Evolutionary conservation across 2,797 vertebrate species (phyloP).

Genomic region (Hoplostethus atlanticus): DNA sequence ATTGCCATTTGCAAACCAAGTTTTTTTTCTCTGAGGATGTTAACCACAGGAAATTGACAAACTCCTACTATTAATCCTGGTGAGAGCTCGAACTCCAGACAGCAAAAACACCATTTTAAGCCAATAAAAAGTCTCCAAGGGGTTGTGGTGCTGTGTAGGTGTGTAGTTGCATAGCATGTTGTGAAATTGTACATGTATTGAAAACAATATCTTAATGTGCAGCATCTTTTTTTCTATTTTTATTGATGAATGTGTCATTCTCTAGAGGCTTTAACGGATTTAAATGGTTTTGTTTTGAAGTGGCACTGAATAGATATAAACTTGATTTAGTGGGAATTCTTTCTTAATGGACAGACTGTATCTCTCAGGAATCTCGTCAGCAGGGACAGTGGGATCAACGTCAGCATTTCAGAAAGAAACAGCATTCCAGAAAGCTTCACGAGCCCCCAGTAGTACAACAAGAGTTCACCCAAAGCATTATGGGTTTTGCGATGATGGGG

Average conservation of each 20-base stretch:
- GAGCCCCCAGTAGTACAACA: too few relatives aligned
- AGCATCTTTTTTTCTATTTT: slow-evolving; percentile 21
- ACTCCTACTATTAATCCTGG: slow-evolving; percentile 64
- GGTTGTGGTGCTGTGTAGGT: slow-evolving; percentile 31
- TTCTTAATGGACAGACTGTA: neutral
- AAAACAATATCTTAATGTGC: neutral
- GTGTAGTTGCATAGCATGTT: slow-evolving; percentile 6
- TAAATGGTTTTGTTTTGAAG: slow-evolving; percentile 17
- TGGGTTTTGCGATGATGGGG: neutral
- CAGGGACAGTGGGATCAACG: neutral
- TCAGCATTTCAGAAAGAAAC: slow-evolving; percentile 23
- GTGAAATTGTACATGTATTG: neutral
- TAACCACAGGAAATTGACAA: slow-evolving; percentile 64
- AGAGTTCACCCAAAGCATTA: neutral
- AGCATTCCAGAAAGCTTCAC: slow-evolving; percentile 18
- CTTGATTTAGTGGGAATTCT: neutral
- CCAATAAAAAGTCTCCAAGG: slow-evolving; percentile 59
- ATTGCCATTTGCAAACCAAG: slow-evolving; percentile 64
- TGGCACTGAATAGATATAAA: neutral
- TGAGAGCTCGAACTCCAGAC: slow-evolving; percentile 61
- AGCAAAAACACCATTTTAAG: slow-evolving; percentile 54
- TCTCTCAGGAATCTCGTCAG: slow-evolving; percentile 7
- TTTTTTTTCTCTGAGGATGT: slow-evolving; percentile 59
- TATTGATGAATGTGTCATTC: slow-evolving; percentile 4
- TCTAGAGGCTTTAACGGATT: slow-evolving; percentile 13